Evolutionary conservation across 2,888 invertebrate species (phyloP), one percentile per base, ranked within the genome.

Genomic region (Eubasilissa splendida): DNA sequence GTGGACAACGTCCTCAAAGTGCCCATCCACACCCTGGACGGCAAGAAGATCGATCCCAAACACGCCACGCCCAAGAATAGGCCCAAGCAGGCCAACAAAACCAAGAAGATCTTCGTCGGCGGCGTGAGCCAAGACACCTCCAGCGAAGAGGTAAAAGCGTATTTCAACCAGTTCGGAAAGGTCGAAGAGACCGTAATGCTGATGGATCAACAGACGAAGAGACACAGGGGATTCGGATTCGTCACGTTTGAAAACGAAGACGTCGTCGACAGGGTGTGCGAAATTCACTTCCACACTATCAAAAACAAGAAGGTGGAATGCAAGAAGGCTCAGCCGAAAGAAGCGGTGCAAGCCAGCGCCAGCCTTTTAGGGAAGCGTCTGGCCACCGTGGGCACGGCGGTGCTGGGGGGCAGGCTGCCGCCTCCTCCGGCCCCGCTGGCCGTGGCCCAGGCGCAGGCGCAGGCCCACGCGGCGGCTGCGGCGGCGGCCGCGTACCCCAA

Each of bases 1-100:
- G 97, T 97, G 84, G 96, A 97, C 89, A 96, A 96, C 90, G 97
- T 97, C 82, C 92, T 97, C 79, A 96, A 96, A 86, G 96, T 96
- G 85, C 96, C 96, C 80, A 95, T 96, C 84, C 95, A 95, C 89
- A 96, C 96, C 76, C 91, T 97, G 85, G 97, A 97, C 89, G 97
- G 97, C 84, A 97, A 97, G 89, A 96, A 97, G 89, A 97, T 97
- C 88, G 97, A 97, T 88, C 97, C 97, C 80, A 97, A 97, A 87
- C 96, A 97, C 90, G 97, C 97, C 80, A 97, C 97, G 75, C 97
- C 96, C 84, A 96, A 97, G 88, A 96, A 96, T 85, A 93, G 96
- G 56, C 96, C 96, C 63, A 94, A 96, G 85, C 93, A 93, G 86
- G 95, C 96, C 78, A 96, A 96, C 87, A 95, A 96, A 86, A 96